phyloP scores from a whole-genome alignment of 1,140 invertebrate genomes.

The Anoplolepis gracilipes region DNA sequence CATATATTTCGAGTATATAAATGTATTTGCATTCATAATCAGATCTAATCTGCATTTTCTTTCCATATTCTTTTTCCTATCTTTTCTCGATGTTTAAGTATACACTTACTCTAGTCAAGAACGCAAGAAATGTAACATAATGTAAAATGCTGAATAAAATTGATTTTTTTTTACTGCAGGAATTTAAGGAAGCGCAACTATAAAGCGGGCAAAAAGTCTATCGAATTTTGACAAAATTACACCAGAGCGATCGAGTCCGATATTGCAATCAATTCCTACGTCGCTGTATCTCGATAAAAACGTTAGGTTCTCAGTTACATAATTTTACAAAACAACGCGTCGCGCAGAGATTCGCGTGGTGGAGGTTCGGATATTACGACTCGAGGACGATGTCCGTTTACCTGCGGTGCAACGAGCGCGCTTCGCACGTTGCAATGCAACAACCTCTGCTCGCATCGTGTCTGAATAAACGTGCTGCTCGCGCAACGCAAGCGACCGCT shows the following conservation, averaged over 20 bases:
- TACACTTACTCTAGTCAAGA: no score
- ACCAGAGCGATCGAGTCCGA: neutral
- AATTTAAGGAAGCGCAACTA: neutral
- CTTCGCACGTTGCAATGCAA: slow-evolving; percentile 56
- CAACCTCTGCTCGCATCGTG: slow-evolving; percentile 57
- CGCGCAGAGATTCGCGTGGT: neutral
- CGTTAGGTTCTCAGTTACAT: slow-evolving; percentile 60
- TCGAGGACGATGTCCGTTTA: slow-evolving; percentile 61
- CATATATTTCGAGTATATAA: no score
- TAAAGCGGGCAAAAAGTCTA: neutral
- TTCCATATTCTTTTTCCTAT: no score
- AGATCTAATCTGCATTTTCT: no score
- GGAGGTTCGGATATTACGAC: neutral
- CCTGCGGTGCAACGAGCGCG: slow-evolving; percentile 67
- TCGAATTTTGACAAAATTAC: neutral
- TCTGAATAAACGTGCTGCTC: slow-evolving; percentile 22
- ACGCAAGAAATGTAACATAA: no score
- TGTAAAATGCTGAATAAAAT: no score
- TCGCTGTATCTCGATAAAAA: neutral
- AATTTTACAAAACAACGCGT: slow-evolving; percentile 48
- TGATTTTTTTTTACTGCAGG: no score
- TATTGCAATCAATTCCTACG: neutral
- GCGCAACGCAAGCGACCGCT: slow-evolving; percentile 44
- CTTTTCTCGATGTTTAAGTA: no score
- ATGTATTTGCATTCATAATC: no score